These are phyloP conservation scores for Micoletzkya japonica DNA, from an alignment of 2,888 invertebrate genomes.

Conservation along the genomic window DNA sequence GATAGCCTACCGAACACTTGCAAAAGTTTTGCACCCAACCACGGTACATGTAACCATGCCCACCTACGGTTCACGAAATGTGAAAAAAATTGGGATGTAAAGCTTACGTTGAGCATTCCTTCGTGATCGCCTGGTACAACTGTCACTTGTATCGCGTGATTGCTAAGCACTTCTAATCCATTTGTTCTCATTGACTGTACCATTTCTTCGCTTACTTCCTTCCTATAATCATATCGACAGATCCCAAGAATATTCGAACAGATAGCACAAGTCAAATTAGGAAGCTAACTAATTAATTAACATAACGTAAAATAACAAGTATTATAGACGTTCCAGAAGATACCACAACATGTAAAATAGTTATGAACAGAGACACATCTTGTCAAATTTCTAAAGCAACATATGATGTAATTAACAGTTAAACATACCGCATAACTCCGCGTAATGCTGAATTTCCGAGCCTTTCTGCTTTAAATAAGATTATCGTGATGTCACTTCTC, in stretches of 20 bases:
- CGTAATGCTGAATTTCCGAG: slow-evolving; percentile 53
- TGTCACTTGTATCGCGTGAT: slow-evolving; percentile 34
- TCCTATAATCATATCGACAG: slow-evolving; percentile 28
- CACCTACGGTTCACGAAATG: too few species aligned
- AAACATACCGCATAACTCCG: slow-evolving; percentile 46
- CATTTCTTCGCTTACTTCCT: slow-evolving; percentile 47
- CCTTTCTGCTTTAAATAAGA: slow-evolving; percentile 50
- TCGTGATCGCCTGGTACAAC: slow-evolving; percentile 21
- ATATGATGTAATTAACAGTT: neutral
- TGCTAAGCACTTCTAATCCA: slow-evolving; percentile 40
- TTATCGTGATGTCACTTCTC: slow-evolving; percentile 28
- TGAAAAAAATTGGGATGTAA: too few species aligned
- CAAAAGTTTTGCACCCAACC: too few species aligned
- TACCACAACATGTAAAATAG: neutral
- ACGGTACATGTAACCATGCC: too few species aligned
- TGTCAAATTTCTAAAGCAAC: neutral
- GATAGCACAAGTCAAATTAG: too few species aligned
- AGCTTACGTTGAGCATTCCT: slow-evolving; percentile 21
- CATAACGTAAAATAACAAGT: too few species aligned
- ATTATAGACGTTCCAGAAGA: too few species aligned
- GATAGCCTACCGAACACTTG: too few species aligned
- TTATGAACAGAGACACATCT: neutral
- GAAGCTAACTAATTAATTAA: too few species aligned
- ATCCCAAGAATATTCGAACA: too few species aligned
- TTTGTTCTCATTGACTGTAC: slow-evolving; percentile 43